phyloP scores from a whole-genome alignment of 2,888 invertebrate genomes.

The Ochropleura plecta region DNA sequence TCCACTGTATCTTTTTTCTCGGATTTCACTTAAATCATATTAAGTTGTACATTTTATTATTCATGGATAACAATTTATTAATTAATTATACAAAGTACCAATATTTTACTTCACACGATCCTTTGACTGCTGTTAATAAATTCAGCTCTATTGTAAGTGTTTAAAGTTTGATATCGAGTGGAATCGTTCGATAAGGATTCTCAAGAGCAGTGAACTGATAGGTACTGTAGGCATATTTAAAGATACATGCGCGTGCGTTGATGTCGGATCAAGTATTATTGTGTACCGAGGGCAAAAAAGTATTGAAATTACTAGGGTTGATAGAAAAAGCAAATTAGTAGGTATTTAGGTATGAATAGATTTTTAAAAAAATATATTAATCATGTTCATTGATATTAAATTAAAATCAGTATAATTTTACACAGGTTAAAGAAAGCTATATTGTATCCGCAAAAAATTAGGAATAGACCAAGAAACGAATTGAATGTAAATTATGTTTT shows the following conservation, averaged over 20 bases:
- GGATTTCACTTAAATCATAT: conserved; percentile 53
- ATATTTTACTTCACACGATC: conserved; percentile 45
- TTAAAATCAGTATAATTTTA: too few species aligned
- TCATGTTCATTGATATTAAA: too few species aligned
- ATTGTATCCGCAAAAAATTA: too few species aligned
- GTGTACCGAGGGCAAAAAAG: conserved; percentile 64
- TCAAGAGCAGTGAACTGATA: conserved; percentile 63
- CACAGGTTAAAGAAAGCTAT: too few species aligned
- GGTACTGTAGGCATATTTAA: conserved; percentile 58
- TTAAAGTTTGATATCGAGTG: conserved; percentile 45
- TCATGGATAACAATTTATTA: conserved; percentile 60
- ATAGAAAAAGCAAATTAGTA: too few species aligned
- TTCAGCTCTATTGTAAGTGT: conserved; percentile 17
- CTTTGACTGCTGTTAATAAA: conserved; percentile 4
- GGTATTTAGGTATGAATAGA: too few species aligned
- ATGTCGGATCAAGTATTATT: conserved; percentile 69
- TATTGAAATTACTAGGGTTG: neutral
- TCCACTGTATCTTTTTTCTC: conserved; percentile 44
- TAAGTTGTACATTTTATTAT: conserved; percentile 59
- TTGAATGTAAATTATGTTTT: too few species aligned
- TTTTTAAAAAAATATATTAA: too few species aligned
- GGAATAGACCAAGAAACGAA: too few species aligned
- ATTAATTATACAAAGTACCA: conserved; percentile 64
- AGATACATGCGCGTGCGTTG: conserved; percentile 66
- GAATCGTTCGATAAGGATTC: conserved; percentile 24